Base-by-base conservation (phyloP, 1,140 invertebrate genomes). In the Macrosteles quadrilineatus region DNA sequence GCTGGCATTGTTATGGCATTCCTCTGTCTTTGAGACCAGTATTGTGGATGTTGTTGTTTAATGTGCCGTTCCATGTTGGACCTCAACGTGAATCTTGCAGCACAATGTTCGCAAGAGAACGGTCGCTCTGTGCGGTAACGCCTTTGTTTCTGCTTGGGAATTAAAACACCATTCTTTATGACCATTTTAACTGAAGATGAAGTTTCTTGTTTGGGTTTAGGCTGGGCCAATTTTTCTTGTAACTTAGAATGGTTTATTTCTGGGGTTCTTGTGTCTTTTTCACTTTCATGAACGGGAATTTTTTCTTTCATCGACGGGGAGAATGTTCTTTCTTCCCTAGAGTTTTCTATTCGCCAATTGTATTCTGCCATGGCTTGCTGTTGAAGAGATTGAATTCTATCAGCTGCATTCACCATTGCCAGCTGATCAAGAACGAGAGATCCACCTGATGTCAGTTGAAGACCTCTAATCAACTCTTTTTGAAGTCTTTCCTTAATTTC, bases 31-130 rank as follows among this genome's bases (percentile, higher is more conserved):
- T 92, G 90, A 57, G 88, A 91, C 91, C 93, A 96, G 73, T 87
- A 88, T 63, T 94, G 90, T 0, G 94, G 94, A 83, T 97, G 95
- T 75, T 96, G 94, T 74, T 96, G 93, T 77, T 97, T 97, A 0
- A 96, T 91, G 71, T 97, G 95, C 0, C 94, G 82, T 79, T 97
- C 94, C 93, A 96, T 96, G 76, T 96, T 96, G 6, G 93, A 95
- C 6, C 94, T 85, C 0, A 97, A 79, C 0, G 94, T 96, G 76
- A 97, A 97, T 57, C 91, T 85, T 0, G 94, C 93, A 0, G 91
- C 89, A 77, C 95, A 96, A 74, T 94, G 91, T 40, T 92, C 92
- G 79, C 95, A 97, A 0, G 88, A 89, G 76, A 95, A 96, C 0
- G 94, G 94, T 23, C 94, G 84, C 78, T 96, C 94, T n/a, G 94